Evolutionary conservation across 2,113 vertebrate species (phyloP).

Genomic region (Pelodiscus sinensis): DNA sequence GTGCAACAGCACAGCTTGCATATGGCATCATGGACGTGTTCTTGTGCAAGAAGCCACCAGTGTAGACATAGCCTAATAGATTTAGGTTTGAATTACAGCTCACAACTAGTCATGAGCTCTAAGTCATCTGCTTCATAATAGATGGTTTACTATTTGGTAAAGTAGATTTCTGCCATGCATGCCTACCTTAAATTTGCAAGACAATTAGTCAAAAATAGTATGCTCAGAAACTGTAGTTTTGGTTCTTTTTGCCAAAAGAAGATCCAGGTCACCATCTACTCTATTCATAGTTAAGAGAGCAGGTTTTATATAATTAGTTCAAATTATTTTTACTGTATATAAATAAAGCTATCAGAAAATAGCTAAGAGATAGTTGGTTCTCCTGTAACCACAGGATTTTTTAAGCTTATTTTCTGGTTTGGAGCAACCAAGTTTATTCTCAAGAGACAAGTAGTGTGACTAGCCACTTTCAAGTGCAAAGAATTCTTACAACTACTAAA

Average conservation of each 20-base stretch:
- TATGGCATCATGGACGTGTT: no score
- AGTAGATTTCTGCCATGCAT: not conserved
- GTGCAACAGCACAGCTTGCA: no score
- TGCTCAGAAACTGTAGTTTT: not conserved
- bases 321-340: no score
- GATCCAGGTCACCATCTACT: not conserved
- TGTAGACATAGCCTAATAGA: not conserved
- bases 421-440: not conserved
- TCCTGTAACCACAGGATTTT: not conserved
- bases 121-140: not conserved
- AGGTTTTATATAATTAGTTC: no score
- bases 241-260: not conserved
- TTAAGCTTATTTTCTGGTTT: not conserved
- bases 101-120: not conserved
- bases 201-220: not conserved
- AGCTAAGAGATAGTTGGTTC: not conserved
- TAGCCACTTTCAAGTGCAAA: not conserved
- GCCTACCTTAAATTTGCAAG: not conserved
- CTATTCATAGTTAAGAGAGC: not conserved
- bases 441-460: not conserved
- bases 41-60: no score
- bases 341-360: no score
- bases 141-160: no score
- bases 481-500: not conserved
- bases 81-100: not conserved